Percentiles rank a stretch among this genome's conserved stretches.
These are phyloP conservation scores for Scaptomyza cyrtandrae DNA, from an alignment of 2,888 invertebrate genomes.

Conservation along the genomic window DNA sequence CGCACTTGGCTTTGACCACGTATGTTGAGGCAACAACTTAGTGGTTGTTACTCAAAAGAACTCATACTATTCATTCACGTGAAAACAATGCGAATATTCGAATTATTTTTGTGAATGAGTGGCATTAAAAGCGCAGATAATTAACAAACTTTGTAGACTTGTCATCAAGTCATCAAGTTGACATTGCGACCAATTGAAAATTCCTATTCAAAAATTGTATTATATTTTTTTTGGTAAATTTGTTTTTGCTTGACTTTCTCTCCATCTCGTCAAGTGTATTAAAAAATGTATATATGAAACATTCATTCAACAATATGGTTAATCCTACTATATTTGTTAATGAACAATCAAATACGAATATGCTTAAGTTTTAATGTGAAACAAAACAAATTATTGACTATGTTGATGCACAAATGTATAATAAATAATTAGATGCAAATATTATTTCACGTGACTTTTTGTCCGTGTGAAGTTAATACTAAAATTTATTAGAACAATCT, in stretches of 20 bases:
- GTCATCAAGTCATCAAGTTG: constrained; percentile 14
- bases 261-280: background rate
- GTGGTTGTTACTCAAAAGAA: constrained; percentile 20
- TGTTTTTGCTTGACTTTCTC: background rate
- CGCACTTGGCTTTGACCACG: constrained; percentile 54
- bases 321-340: too few relatives aligned
- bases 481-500: too few relatives aligned
- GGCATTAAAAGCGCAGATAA: constrained; percentile 18
- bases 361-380: too few relatives aligned
- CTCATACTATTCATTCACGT: constrained; percentile 5
- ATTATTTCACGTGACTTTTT: too few relatives aligned
- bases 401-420: too few relatives aligned
- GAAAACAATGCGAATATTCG: constrained; percentile 5
- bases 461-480: too few relatives aligned
- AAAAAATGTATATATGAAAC: background rate
- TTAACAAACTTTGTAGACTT: constrained; percentile 53
- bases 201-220: background rate
- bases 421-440: too few relatives aligned
- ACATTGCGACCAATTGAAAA: constrained; percentile 34
- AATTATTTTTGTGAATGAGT: background rate
- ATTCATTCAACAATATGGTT: background rate
- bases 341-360: too few relatives aligned
- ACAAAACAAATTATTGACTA: too few relatives aligned
- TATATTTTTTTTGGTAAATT: background rate
- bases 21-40: constrained; percentile 40